Evolutionary conservation across 2,797 vertebrate species (phyloP).

Genomic region (Danionella dracula): DNA sequence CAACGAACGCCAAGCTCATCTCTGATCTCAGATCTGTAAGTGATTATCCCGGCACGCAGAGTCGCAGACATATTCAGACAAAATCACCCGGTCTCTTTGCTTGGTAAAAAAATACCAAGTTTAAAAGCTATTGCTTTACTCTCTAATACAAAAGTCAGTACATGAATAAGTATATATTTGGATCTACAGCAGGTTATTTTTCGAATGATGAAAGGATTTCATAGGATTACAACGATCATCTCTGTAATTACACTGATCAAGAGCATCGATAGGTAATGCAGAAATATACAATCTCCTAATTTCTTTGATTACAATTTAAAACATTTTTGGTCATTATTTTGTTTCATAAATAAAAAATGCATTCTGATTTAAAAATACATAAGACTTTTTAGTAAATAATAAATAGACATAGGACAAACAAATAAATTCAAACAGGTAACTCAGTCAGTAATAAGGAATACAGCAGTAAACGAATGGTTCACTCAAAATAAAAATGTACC

Average conservation of each 20-base stretch:
- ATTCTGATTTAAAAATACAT: slow-evolving; percentile 13
- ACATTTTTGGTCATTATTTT: slow-evolving; percentile 35
- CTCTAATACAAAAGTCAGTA: slow-evolving; percentile 62
- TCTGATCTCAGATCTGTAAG: slow-evolving; percentile 23
- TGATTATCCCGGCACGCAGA: slow-evolving; percentile 52
- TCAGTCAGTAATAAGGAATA: slow-evolving; percentile 8
- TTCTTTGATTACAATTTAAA: background rate
- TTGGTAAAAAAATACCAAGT: slow-evolving; percentile 56
- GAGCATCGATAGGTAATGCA: slow-evolving; percentile 25
- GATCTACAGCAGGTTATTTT: slow-evolving; percentile 23
- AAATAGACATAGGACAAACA: slow-evolving; percentile 21
- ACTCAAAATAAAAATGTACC: too few relatives aligned
- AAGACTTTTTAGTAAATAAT: slow-evolving; percentile 33
- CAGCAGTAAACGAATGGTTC: too few relatives aligned
- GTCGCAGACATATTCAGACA: slow-evolving; percentile 46
- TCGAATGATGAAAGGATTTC: slow-evolving; percentile 3
- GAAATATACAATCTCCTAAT: slow-evolving; percentile 15
- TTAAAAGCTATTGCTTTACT: slow-evolving; percentile 65
- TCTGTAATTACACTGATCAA: slow-evolving; percentile 43
- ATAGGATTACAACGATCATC: slow-evolving; percentile 27
- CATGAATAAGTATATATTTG: slow-evolving; percentile 28
- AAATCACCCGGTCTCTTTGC: slow-evolving; percentile 39
- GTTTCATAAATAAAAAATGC: slow-evolving; percentile 52
- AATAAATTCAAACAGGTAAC: slow-evolving; percentile 12
- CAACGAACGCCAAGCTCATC: slow-evolving; percentile 2